A percentile compares a stretch with the other conserved stretches of the same genome.
Conservation (phyloP, 2,113 vertebrate species). For the Vulpes ferrilata region DNA sequence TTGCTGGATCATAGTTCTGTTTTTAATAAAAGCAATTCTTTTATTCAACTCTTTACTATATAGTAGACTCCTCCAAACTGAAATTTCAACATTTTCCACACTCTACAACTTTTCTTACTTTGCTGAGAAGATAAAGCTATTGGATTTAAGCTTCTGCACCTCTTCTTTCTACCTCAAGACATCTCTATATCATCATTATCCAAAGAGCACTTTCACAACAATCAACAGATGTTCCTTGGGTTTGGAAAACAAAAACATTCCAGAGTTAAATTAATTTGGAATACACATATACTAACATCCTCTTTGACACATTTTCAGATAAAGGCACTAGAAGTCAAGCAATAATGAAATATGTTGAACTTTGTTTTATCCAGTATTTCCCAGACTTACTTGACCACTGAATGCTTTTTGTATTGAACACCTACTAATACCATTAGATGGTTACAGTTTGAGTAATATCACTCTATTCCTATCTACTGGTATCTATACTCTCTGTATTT, state of each 20-base stretch:
- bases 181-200: neutral
- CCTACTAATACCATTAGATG: neutral
- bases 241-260: conserved; percentile 3
- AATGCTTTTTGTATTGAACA: neutral
- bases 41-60: neutral
- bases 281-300: neutral
- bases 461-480: neutral
- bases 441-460: neutral
- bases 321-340: neutral
- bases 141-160: neutral
- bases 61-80: neutral
- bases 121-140: neutral
- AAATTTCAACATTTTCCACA: neutral
- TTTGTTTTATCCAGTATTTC: neutral
- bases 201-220: neutral
- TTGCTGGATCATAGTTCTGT: neutral
- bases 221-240: neutral
- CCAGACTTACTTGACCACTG: neutral
- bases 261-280: neutral
- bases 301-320: neutral
- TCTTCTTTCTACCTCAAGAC: neutral
- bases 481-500: neutral
- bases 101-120: neutral
- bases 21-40: neutral
- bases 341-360: neutral